phyloP scores from a whole-genome alignment of 2,113 vertebrate species.

The Puma concolor region DNA sequence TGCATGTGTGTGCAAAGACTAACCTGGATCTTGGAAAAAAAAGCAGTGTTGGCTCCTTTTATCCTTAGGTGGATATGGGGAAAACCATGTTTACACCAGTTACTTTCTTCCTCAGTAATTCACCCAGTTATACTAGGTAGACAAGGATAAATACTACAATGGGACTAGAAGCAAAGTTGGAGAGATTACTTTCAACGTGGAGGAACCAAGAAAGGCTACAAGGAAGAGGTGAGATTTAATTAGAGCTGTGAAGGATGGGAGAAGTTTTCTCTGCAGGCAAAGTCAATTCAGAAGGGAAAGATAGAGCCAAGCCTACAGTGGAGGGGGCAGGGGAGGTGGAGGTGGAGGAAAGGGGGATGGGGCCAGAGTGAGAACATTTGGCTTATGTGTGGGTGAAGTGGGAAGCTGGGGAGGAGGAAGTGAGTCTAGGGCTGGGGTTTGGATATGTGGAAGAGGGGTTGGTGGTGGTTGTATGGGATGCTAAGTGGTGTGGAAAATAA shows the following conservation, averaged over 20 bases:
- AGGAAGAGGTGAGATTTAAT: not conserved
- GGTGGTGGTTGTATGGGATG: not conserved
- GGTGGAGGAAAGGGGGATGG: not conserved
- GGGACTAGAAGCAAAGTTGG: not conserved
- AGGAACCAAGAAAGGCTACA: not conserved
- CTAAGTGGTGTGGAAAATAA: not conserved
- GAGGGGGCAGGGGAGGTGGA: not conserved
- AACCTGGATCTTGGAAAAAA: not conserved
- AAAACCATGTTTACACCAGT: not conserved
- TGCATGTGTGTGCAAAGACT: not conserved
- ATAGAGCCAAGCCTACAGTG: not conserved
- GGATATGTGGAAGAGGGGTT: not conserved
- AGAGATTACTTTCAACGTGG: not conserved
- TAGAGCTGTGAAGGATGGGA: not conserved
- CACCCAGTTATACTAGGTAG: not conserved
- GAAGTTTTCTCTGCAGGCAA: not conserved
- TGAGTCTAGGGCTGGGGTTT: too few species aligned
- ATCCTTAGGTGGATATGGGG: not conserved
- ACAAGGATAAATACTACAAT: not conserved
- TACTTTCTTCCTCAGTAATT: not conserved
- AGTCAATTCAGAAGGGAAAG: not conserved
- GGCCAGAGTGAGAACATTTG: not conserved
- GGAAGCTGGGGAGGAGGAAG: not conserved
- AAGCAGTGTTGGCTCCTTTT: not conserved
- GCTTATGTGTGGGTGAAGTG: not conserved